phyloP scores from a whole-genome alignment of 2,113 vertebrate species.

The Epinephelus moara region DNA sequence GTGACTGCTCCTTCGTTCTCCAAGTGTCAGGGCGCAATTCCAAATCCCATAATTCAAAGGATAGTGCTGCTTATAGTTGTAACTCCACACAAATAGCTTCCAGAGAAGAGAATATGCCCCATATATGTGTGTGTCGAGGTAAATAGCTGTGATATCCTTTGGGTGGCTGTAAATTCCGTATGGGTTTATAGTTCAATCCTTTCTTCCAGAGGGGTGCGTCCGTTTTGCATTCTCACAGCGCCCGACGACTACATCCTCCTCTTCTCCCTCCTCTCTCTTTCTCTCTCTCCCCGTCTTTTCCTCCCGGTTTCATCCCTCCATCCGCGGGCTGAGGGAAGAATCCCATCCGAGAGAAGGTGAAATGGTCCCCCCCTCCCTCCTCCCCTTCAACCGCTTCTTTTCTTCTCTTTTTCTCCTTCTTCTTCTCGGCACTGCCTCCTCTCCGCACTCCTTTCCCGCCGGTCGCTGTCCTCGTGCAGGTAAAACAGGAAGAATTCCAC shows the following conservation, averaged over 20 bases:
- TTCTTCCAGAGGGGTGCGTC: constrained; percentile 77
- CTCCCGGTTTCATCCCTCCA: constrained; percentile 76
- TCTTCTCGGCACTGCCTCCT: constrained; percentile 8
- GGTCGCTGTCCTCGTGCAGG: constrained; percentile 49
- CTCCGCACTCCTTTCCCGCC: background rate
- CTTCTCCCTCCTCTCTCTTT: constrained; percentile 56
- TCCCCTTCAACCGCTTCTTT: background rate
- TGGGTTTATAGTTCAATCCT: constrained; percentile 60
- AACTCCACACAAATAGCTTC: constrained; percentile 73
- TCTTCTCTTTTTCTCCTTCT: constrained; percentile 11
- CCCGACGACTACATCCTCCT: constrained; percentile 74
- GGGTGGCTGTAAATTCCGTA: constrained; percentile 66
- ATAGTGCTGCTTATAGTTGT: constrained; percentile 5
- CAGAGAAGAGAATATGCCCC: constrained; percentile 31
- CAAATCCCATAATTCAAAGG: constrained; percentile 64
- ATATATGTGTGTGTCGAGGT: background rate
- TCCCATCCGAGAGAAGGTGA: constrained; percentile 60
- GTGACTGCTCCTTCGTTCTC: background rate
- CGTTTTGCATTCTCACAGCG: constrained; percentile 74
- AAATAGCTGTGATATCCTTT: constrained; percentile 57
- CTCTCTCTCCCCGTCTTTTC: constrained; percentile 55
- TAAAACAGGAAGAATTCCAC: constrained; percentile 63
- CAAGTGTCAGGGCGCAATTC: constrained; percentile 64
- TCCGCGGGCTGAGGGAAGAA: constrained; percentile 54
- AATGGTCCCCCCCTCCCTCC: constrained; percentile 2